These are phyloP conservation scores for Napeogenes inachia DNA, from an alignment of 2,888 invertebrate species.

Conservation along the genomic window DNA sequence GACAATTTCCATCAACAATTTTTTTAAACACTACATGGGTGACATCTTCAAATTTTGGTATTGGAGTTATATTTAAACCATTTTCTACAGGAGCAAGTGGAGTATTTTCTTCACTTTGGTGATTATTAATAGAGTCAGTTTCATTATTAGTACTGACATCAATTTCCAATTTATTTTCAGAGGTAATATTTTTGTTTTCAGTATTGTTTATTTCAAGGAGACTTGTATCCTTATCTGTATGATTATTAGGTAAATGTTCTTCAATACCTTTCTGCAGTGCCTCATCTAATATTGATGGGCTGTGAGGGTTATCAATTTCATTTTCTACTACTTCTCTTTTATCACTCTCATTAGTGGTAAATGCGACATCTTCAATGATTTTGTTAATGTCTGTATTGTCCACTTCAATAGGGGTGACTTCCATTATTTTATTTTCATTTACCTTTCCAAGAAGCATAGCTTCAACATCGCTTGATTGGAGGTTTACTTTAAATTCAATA, in stretches of 20 bases:
- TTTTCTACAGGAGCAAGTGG: conserved; percentile 20
- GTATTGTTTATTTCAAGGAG: conserved; percentile 11
- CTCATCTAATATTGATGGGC: conserved; percentile 67
- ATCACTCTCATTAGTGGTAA: conserved; percentile 37
- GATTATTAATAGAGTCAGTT: conserved; percentile 1
- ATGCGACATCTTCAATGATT: conserved; percentile 47
- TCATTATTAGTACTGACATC: conserved; percentile 12
- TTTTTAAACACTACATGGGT: conserved; percentile 67
- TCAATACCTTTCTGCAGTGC: conserved; percentile 57
- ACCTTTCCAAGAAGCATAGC: conserved; percentile 66
- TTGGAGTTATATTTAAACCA: conserved; percentile 29
- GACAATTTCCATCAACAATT: conserved; percentile 51
- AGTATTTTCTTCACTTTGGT: conserved; percentile 14
- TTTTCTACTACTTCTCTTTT: conserved; percentile 35
- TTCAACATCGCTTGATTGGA: conserved; percentile 69
- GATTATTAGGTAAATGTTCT: conserved; percentile 48
- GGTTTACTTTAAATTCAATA: conserved; percentile 48
- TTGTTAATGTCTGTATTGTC: conserved; percentile 48
- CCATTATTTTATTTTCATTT: conserved; percentile 37
- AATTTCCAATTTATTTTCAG: conserved; percentile 20
- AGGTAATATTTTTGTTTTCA: conserved; percentile 15
- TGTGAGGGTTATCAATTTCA: conserved; percentile 53
- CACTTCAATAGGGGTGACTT: conserved; percentile 50
- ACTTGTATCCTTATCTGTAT: conserved; percentile 10
- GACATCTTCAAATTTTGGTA: conserved; percentile 36